A percentile compares a stretch with the other conserved stretches of the same genome.
Conservation (phyloP, 1,140 invertebrate genomes). For the Diorhabda elongata region DNA sequence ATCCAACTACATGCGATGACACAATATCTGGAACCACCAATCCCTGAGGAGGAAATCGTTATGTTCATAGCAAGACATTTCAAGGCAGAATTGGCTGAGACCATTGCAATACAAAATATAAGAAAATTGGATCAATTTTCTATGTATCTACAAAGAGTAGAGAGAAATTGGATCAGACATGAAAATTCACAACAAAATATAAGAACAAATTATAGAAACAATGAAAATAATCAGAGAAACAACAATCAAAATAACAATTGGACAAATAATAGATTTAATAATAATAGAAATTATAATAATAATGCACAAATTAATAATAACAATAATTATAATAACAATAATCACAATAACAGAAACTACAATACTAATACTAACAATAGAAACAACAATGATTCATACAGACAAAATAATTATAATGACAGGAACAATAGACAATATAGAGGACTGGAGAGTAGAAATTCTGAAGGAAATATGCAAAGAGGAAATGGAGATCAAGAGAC, state of each 20-base stretch:
- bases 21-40: too few species aligned
- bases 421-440: constrained; percentile 1
- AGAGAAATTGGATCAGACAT: neutral
- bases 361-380: too few species aligned
- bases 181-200: neutral
- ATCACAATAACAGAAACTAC: too few species aligned
- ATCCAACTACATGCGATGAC: too few species aligned
- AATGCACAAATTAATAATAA: too few species aligned
- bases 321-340: too few species aligned
- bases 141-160: neutral
- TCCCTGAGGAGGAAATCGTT: too few species aligned
- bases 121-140: neutral
- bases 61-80: too few species aligned
- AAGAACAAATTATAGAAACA: neutral
- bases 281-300: neutral
- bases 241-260: neutral
- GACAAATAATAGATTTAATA: neutral
- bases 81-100: neutral
- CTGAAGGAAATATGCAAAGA: neutral
- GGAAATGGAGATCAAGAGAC: neutral
- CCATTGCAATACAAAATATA: neutral
- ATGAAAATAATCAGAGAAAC: neutral
- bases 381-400: too few species aligned
- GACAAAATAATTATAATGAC: constrained; percentile 1
- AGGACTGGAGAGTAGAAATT: neutral